Conservation (phyloP, 2,113 vertebrate genomes). For the Coturnix japonica region DNA sequence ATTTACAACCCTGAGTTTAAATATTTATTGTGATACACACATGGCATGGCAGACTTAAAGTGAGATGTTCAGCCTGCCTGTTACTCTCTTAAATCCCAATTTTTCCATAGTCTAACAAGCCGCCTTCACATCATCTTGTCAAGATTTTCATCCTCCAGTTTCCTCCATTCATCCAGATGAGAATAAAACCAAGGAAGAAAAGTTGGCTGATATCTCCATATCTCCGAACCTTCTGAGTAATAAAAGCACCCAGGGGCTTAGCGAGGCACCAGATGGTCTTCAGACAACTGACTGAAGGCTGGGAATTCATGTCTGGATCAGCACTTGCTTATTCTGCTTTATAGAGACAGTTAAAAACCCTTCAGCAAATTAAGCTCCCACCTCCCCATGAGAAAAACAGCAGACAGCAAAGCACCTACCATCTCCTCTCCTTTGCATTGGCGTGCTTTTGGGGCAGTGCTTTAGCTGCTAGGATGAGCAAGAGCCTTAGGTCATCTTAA, state of each 20-base stretch:
- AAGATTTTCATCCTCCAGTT: not conserved
- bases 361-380: not conserved
- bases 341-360: conserved; percentile 5
- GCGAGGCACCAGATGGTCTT: conserved; percentile 44
- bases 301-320: not conserved
- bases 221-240: not conserved
- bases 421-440: not conserved
- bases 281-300: not conserved
- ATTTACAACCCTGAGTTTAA: not conserved
- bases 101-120: not conserved
- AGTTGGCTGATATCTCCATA: not conserved
- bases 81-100: not conserved
- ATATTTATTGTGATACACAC: conserved; percentile 5
- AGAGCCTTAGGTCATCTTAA: not conserved
- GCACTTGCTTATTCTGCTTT: not conserved
- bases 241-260: conserved; percentile 17
- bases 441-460: not conserved
- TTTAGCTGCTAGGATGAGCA: not conserved
- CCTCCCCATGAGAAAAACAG: not conserved
- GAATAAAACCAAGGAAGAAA: not conserved
- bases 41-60: not conserved
- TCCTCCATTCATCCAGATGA: not conserved
- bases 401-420: not conserved
- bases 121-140: not conserved
- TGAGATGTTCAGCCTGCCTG: not conserved